Base-by-base conservation (phyloP, 2,888 invertebrate species). In the Hoplodrina blanda region DNA sequence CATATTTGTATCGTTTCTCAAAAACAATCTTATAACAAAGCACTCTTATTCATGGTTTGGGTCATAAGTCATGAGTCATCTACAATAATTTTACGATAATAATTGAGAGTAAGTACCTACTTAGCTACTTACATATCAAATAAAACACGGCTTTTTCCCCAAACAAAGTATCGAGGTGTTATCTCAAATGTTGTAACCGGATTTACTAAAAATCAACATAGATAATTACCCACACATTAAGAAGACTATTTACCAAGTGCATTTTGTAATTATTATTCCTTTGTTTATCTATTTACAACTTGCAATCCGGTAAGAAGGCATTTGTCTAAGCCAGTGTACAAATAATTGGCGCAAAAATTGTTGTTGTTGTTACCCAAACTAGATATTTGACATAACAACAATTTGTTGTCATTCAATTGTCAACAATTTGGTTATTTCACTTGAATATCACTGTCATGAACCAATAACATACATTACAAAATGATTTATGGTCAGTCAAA, bases 281-380 rank as follows among this genome's bases (percentile, higher is more conserved):
- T 62, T 62, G 46, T 54, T 61, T 70, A 62, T 70, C 49, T 62
- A 44, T 41, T 41, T 41, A 2, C 41, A 25, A 19, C 19, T 46
- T 19, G 7, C 3, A 25, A 46, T 73, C 54, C 63, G 63, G 41
- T 49, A 41, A 44, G 15, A 5, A 44, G 41, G 11, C 13, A 41
- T 7, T 44, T 44, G 15, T 17, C 33, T 44, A 71, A 8, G 65
- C 13, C 52, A 56, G 75, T 56, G 17, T 37, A 66, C 25, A 19
- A 74, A 74, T 66, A 55, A 37, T 30, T 37, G 19, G 7, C 5
- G 19, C 19, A 54, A 33, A 46, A 37, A 25, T 7, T 59, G 54
- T 54, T 69, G 53, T 69, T 68, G 76, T 37, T 53, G 55, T 44
- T 41, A 76, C n/a, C 11, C 15, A 55, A 68, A 55, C 69, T 69